Evolutionary conservation across 2,888 invertebrate species (phyloP), one percentile per base, ranked within the genome.

Genomic region (Vanessa cardui): DNA sequence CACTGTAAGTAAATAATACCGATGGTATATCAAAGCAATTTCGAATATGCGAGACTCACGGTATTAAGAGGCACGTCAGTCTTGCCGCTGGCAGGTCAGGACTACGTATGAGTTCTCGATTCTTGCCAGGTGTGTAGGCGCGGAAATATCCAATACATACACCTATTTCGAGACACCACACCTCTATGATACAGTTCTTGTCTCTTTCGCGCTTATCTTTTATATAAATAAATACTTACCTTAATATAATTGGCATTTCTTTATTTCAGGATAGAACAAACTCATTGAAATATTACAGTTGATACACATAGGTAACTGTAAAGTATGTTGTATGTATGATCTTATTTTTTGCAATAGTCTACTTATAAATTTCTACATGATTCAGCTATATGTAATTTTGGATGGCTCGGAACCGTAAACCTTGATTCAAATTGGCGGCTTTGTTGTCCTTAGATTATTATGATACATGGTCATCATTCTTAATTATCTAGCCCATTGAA

Each of bases 81-180:
- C 77, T 79, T 79, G 75, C 79, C 81, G 81, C 75, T 62, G 65
- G 64, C 79, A 75, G 75, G 76, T 70, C 81, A 83, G 84, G 82
- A 89, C 85, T 75, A 78, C 82, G 81, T 80, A 78, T 82, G 83
- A 84, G 83, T 80, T 82, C 78, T 83, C 84, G 85, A 84, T 86
- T 77, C 79, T 72, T 73, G 79, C 83, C 90, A 92, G 91, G 89
- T 88, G 85, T 79, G 82, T 76, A 75, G 74, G 79, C 73, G 82
- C 80, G 77, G 80, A 80, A 87, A 86, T 66, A 69, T 65, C 64
- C 62, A 58, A 39, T 44, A 50, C 49, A 61, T 70, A 70, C 26
- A 26, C 26, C 26, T 72, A 73, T 73, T 71, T 74, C 72, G 46
- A 65, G 69, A 71, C 59, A 70, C 61, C 59, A 61, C 67, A 65